Base-by-base conservation (phyloP, 2,113 vertebrate genomes). In the Catagonus wagneri region DNA sequence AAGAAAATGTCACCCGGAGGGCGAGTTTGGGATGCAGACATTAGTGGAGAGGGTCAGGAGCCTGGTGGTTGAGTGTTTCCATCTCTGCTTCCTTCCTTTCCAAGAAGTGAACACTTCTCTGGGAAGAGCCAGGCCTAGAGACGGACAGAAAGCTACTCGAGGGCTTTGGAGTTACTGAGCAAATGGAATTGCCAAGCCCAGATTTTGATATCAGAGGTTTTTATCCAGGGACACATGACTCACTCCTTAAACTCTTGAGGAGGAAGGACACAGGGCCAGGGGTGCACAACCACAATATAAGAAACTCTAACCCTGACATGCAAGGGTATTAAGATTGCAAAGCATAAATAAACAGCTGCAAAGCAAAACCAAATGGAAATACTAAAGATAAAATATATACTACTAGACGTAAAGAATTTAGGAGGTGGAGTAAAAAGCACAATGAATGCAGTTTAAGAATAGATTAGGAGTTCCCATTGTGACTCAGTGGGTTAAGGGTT, bases 181-280 rank as follows among this genome's bases (percentile, higher is more conserved):
- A 22, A 86, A 68, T 25, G 6, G 34, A 2, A 1, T 39, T 19
- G 3, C 60, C 32, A 60, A 4, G 10, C 36, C 34, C 15, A n/a
- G 58, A 60, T 8, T n/a, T 65, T 34, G 10, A 15, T 52, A 7
- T 2, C 25, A 13, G 74, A 20, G 12, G 2, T 80, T 16, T 39
- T 79, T 27, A 66, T 75, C n/a, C n/a, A 29, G 29, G 34, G 36
- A 50, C 36, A 25, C 5, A 1, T 2, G 5, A 5, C 54, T 34
- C 19, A 11, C 22, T 56, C 27, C 20, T 74, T 44, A 69, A 27
- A n/a, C 16, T 17, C n/a, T n/a, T 32, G 10, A 71, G 72, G 17
- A 76, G 11, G 36, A 34, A 3, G 52, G 34, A 32, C 19, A 10
- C 8, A 3, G 10, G 5, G 7, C 2, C 11, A 0, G 1, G 52